Base-by-base conservation (phyloP, 2,888 invertebrate genomes). In the Pammene fasciana region DNA sequence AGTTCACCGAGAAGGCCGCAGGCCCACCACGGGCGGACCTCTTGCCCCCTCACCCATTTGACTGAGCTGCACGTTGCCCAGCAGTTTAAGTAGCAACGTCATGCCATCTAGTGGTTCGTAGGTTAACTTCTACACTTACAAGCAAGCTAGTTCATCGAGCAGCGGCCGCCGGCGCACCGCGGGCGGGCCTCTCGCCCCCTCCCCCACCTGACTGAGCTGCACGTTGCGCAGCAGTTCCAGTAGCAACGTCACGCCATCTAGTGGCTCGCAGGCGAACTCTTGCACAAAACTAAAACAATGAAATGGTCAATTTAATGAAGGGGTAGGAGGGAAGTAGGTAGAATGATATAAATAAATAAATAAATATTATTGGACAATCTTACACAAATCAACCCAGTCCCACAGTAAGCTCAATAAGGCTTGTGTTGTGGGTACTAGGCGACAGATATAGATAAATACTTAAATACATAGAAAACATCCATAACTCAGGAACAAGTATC, bases 191-290 rank as follows among this genome's bases (percentile, higher is more conserved):
- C 93, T 85, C 13, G 93, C 90, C 2, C 91, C 88, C 71, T 94
- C 94, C 36, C 93, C 95, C 0, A 95, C 94, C 82, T 97, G 97
- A 64, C 96, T 96, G 72, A 97, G 91, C 83, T 98, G 98, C 60
- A 98, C 96, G 62, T 96, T 96, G 67, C 97, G 95, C 71, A 98
- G 93, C 0, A 98, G 95, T 85, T 97, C 97, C 78, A 98, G 88
- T 10, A 98, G 93, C 56, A 97, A 90, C 6, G 96, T 95, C 2
- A 98, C 95, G 9, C 98, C 98, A 88, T 98, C 97, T 80, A 97
- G 94, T 16, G 97, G 97, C 68, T 97, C 96, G 65, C 96, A 95
- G 0, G 97, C 95, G 86, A 98, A 98, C 87, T 98, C 98, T 88
- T 97, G 97, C 9, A 98, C 96, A 86, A 98, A 99, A 87, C 98